Base-by-base conservation (phyloP, 2,797 vertebrate genomes). In the Pangasius macronema region DNA sequence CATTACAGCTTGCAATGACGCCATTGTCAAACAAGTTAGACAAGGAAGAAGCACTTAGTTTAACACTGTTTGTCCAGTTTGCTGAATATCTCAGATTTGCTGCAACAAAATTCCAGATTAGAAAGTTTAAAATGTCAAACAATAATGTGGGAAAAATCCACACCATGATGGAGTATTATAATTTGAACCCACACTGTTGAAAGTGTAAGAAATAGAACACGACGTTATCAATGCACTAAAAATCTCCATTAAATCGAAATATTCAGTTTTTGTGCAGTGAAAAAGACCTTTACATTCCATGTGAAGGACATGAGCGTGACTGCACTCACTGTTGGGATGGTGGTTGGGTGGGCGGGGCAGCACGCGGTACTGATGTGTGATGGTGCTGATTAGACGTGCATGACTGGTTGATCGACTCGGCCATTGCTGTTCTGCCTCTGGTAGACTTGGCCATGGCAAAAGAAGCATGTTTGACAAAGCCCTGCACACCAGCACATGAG, bases 401-500 rank as follows among this genome's bases (percentile, higher is more conserved):
- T 99, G 98, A 95, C 96, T 99, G 93, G 95, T 94, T 85, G 99
- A 99, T 85, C 99, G 98, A 10, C 96, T 96, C 0, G 95, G 96
- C 98, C 98, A 99, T 91, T 99, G 97, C 94, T 99, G 99, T 80
- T 99, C 99, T 0, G 90, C 96, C 93, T 99, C 99, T 0, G 97
- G 96, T 55, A 98, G 95, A 84, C 97, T 98, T 72, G 98, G 98
- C 98, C 98, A 99, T 0, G 98, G 98, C 63, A 99, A 95, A 86
- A 99, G 90, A 91, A 99, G 92, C 89, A 98, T 97, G n/a, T 99
- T 99, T 5, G 98, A 99, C 87, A 99, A 95, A 0, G 97, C 97
- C 79, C 99, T 93, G 93, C 98, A 99, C 89, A 99, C 97, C 91
- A 99, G 86, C 93, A 98, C 96, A 92, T 97, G 97, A 87, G 97